Evolutionary conservation across 2,888 invertebrate genomes (phyloP), one percentile per base, ranked within the genome.

Genomic region (Hartigia nigra): DNA sequence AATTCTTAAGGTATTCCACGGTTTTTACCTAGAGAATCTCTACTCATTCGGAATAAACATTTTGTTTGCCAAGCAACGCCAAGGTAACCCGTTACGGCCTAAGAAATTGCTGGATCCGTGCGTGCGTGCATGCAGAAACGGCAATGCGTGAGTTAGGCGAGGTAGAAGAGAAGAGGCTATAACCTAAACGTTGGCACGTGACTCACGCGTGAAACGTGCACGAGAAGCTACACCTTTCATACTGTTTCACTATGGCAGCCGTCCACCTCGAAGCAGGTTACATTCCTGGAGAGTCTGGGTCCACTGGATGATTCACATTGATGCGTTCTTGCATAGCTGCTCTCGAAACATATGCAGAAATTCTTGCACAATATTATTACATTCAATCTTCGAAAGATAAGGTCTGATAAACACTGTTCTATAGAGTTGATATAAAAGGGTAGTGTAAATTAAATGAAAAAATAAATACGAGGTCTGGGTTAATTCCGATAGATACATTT

Each of bases 291-390:
- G 35, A 72, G 70, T 32, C 70, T 70, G 31, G 70, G 12, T 31
- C 70, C 70, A 32, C 70, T 23, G 78, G 55, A 78, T 78, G 78
- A 78, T 70, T 78, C 78, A 78, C 78, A 31, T 72, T 36, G 69
- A 70, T 37, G 55, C 23, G 5, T 55, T 23, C 55, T 23, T 55
- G 55, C 23, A 39, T 9, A 5, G 23, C 23, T 55, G 55, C 55
- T 23, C 55, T 55, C 23, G 55, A 23, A 55, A 23, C 9, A 23
- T 55, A 5, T 55, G 23, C 55, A 55, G 1, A 55, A 55, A 9
- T 55, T 55, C 1, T 55, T 55, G 2, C 23, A 9, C 55, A 55
- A 55, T 55, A 23, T 55, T 55, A 5, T 55, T 55, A 1, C 23
- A 23, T 11, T 23, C 23, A 23, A 9, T 2, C 14, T 9, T 23